These are phyloP conservation scores for Dipodomys stephensi DNA, from an alignment of 2,113 vertebrate species.

Conservation along the genomic window DNA sequence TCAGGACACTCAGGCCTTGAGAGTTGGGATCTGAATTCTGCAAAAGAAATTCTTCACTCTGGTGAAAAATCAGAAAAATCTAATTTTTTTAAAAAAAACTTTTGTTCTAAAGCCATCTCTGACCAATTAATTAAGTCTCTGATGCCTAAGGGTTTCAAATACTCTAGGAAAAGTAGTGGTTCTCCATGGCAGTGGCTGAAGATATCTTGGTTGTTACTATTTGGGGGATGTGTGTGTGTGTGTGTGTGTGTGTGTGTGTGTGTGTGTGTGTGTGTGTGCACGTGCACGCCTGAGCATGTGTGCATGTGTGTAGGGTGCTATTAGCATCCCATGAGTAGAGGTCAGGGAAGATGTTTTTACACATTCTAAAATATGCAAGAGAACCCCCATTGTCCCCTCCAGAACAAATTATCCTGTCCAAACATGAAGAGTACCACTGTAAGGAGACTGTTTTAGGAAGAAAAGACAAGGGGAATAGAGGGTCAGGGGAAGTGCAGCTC, in stretches of 20 bases:
- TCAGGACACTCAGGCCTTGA: neutral
- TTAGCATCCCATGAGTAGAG: neutral
- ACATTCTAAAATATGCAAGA: neutral
- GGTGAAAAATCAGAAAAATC: neutral
- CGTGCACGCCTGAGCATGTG: no score
- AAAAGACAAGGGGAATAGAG: rapidly evolving
- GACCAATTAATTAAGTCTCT: no score
- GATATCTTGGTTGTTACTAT: neutral
- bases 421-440: neutral
- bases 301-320: neutral
- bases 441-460: neutral
- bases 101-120: neutral
- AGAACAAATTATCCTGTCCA: neutral
- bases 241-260: neutral
- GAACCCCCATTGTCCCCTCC: no score
- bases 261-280: neutral
- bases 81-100: neutral
- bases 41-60: neutral
- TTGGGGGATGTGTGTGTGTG: neutral
- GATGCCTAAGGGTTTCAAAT: neutral
- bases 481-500: neutral
- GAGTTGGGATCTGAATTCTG: neutral
- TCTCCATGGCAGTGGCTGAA: neutral
- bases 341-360: neutral
- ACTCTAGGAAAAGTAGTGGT: neutral